Evolutionary conservation across 1,140 invertebrate genomes (phyloP).

Genomic region (Drosophila pseudoobscura): DNA sequence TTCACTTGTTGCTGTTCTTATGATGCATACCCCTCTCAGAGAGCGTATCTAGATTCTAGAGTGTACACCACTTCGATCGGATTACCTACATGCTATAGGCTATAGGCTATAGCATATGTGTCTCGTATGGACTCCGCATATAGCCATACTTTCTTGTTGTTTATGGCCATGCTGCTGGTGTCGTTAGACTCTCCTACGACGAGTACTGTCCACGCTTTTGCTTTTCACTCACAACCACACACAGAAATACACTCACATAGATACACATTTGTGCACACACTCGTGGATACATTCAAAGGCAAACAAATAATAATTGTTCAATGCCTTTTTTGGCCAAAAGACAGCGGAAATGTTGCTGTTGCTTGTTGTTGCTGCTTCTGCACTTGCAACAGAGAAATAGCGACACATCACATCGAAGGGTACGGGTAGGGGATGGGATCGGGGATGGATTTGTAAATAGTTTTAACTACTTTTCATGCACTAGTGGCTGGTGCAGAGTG

Average conservation of each 20-base stretch:
- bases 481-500: constrained; percentile 14
- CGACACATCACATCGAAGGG: background rate
- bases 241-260: too few species aligned
- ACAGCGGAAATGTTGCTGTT: constrained; percentile 55
- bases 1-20: background rate
- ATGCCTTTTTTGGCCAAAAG: constrained; percentile 66
- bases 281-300: too few species aligned
- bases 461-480: constrained; percentile 31
- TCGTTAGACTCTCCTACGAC: constrained; percentile 9
- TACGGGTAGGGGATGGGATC: background rate
- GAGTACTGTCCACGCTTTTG: constrained; percentile 30
- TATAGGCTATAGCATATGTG: too few species aligned
- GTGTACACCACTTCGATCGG: too few species aligned
- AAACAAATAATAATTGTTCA: constrained; percentile 55
- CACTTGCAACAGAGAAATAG: constrained; percentile 30
- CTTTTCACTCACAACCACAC: constrained; percentile 45
- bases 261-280: constrained; percentile 1
- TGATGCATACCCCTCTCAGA: background rate
- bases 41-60: too few species aligned
- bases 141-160: constrained; percentile 40
- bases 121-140: constrained; percentile 8
- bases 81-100: too few species aligned
- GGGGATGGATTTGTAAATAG: constrained; percentile 38
- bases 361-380: constrained; percentile 13
- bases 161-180: constrained; percentile 17